Evolutionary conservation across 2,888 invertebrate genomes (phyloP), one percentile per base, ranked within the genome.

Genomic region (Drosophila anomalipes): DNA sequence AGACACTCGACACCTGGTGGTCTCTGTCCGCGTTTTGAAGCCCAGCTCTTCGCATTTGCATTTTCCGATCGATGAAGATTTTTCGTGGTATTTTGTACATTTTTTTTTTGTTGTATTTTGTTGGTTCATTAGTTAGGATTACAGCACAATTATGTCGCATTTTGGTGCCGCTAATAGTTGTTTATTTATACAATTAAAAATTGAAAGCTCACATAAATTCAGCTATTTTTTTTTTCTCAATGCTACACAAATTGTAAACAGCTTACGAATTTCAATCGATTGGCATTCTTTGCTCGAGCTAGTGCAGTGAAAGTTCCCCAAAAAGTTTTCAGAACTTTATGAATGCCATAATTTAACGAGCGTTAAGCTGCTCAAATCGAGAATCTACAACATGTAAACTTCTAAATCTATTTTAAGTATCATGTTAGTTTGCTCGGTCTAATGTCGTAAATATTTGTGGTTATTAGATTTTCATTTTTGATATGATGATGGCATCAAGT

Each of bases 41-140:
- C 30, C 7, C 30, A 3, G 68, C 44, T 77, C 72, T 58, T 47
- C n/a, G 14, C 58, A 71, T 83, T 63, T 68, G 41, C 66, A 77
- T 81, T 82, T 69, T 49, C 52, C 57, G 33, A 44, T 61, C 47
- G 49, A 51, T 28, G 28, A 39, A 57, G 57, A 57, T 57, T 37
- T 57, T 57, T 57, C 19, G 4, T 16, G 19, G 28, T 39, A 30
- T 52, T 30, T 52, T 67, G 57, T 63, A 58, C 22, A 22, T 22
- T 52, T 75, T 73, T 76, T 66, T 67, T 44, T 61, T 66, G 39
- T 58, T 69, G 70, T 64, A 74, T 77, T 73, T 68, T 78, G 76
- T 79, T 77, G 88, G 80, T 86, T 86, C 89, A 88, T 90, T 88
- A 90, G 87, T 88, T 86, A 89, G 87, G 90, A 89, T 88, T 89